Conservation (phyloP, 2,797 vertebrate genomes). For the Neostethus bicornis region DNA sequence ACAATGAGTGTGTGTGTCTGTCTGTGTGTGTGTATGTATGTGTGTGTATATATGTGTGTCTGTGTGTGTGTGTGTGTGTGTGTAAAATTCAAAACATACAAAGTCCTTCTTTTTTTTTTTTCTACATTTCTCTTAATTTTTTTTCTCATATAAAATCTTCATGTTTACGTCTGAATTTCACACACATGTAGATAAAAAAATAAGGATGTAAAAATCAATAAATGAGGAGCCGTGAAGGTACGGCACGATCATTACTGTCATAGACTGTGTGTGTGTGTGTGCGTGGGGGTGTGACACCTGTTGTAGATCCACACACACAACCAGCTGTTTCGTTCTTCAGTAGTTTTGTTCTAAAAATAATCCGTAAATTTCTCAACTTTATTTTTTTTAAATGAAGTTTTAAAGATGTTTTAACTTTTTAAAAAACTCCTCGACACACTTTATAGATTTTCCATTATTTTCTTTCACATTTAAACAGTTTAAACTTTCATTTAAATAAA, state of each 20-base stretch:
- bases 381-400: too few relatives aligned
- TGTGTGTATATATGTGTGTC: constrained; percentile 20
- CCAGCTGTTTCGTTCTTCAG: too few relatives aligned
- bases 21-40: constrained; percentile 24
- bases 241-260: constrained; percentile 80
- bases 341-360: too few relatives aligned
- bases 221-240: constrained; percentile 81
- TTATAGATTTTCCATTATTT: too few relatives aligned
- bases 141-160: constrained; percentile 7
- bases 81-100: constrained; percentile 19
- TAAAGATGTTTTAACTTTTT: too few relatives aligned
- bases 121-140: constrained; percentile 7
- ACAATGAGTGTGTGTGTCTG: constrained; percentile 64
- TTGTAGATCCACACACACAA: too few relatives aligned
- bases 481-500: too few relatives aligned
- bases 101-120: constrained; percentile 36
- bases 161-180: constrained; percentile 78
- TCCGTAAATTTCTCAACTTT: too few relatives aligned
- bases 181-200: constrained; percentile 68
- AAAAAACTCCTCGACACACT: too few relatives aligned
- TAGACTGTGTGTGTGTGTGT: constrained; percentile 45
- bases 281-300: constrained; percentile 63
- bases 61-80: constrained; percentile 10
- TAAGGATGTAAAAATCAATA: constrained; percentile 78
- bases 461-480: too few relatives aligned